Percentiles rank a stretch among this genome's conserved stretches.
Conservation (phyloP, 2,888 invertebrate species). For the Phortica okadai region DNA sequence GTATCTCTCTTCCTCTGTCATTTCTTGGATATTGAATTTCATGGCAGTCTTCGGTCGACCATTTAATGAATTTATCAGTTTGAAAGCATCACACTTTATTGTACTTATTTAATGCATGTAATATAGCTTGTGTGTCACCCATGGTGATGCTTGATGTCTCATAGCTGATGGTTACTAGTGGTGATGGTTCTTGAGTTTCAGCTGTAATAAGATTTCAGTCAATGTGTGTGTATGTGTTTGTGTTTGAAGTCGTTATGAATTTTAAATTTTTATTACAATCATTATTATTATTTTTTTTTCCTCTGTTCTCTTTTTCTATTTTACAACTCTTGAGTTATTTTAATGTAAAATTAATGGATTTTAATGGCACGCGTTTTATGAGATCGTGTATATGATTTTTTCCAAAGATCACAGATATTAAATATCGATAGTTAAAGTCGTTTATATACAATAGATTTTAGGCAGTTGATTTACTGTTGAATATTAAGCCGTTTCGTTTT, state of each 20-base stretch:
- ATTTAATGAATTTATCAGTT: constrained; percentile 67
- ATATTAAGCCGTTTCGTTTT: not conserved
- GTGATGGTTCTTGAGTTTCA: constrained; percentile 8
- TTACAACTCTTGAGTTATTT: not conserved
- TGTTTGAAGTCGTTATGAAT: not conserved
- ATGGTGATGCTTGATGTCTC: not conserved
- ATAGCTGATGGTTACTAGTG: not conserved
- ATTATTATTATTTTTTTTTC: not conserved
- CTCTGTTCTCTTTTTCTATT: not conserved
- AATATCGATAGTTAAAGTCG: not conserved
- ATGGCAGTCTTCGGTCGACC: constrained; percentile 22
- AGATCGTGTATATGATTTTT: not conserved
- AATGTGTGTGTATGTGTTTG: not conserved
- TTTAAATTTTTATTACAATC: constrained; percentile 16
- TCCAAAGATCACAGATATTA: not conserved
- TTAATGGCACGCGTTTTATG: constrained; percentile 15
- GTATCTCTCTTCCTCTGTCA: not conserved
- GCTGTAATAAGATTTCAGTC: not conserved
- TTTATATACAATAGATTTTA: not conserved
- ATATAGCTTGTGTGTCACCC: not conserved
- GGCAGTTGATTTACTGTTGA: not conserved
- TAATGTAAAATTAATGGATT: constrained; percentile 9
- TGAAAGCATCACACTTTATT: constrained; percentile 52
- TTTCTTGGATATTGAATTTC: not conserved
- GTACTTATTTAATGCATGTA: not conserved